A percentile compares a stretch with the other conserved stretches of the same genome.
Evolutionary conservation across 2,797 vertebrate species (phyloP).

Genomic region (Pithecia hirsuta): DNA sequence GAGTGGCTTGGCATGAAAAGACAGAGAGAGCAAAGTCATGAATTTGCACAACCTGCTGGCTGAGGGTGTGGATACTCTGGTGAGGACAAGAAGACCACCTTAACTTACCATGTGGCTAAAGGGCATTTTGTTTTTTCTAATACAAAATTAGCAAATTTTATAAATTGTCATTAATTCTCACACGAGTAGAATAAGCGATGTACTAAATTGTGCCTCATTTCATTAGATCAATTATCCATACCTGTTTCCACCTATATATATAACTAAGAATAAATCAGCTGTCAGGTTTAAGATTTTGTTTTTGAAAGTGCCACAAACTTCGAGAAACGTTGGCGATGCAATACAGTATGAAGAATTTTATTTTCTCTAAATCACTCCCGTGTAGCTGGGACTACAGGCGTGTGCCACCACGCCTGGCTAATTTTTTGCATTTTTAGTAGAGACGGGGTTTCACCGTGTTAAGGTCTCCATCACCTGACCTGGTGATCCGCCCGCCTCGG

Average conservation of each 20-base stretch:
- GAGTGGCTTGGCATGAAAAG: neutral
- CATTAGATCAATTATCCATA: neutral
- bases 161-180: neutral
- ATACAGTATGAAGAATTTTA: neutral
- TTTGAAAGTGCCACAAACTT: neutral
- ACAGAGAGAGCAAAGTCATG: neutral
- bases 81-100: neutral
- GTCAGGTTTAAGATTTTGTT: neutral
- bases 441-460: too few relatives aligned
- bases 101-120: accelerated
- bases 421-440: too few relatives aligned
- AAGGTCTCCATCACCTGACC: too few relatives aligned
- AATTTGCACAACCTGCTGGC: neutral
- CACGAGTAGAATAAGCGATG: neutral
- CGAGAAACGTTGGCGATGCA: neutral
- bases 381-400: too few relatives aligned
- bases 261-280: too few relatives aligned
- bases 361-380: neutral
- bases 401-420: too few relatives aligned
- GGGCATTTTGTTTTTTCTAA: neutral
- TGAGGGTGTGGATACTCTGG: neutral
- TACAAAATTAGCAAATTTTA: neutral
- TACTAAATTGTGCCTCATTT: neutral
- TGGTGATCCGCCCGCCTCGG: accelerated
- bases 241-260: neutral